Evolutionary conservation across 2,113 vertebrate species (phyloP).

Genomic region (Dasyprocta punctata): DNA sequence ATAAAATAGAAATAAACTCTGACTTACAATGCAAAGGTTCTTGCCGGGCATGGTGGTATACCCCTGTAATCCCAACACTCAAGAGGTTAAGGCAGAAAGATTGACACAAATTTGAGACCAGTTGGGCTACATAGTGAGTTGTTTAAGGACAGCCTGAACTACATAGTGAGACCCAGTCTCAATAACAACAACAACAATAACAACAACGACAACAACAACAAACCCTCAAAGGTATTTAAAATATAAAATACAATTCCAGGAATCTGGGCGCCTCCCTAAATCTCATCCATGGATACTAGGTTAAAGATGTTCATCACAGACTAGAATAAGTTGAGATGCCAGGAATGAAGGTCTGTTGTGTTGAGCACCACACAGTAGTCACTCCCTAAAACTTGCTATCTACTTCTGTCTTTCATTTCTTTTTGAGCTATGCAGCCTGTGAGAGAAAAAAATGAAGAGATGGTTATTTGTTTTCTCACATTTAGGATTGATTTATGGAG

Average conservation of each 20-base stretch:
- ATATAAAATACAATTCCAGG: neutral
- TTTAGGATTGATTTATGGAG: conserved; percentile 53
- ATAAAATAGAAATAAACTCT: neutral
- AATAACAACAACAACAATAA: too few species aligned
- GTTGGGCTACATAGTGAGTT: neutral
- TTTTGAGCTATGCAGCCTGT: conserved; percentile 5
- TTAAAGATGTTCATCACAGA: neutral
- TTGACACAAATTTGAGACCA: neutral
- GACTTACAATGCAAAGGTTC: neutral
- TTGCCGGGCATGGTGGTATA: neutral
- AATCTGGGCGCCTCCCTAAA: neutral
- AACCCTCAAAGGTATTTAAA: neutral
- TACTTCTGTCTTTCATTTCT: neutral
- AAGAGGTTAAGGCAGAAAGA: neutral
- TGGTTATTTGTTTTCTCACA: neutral
- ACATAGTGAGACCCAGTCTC: neutral
- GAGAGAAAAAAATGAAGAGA: neutral
- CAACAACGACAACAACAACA: too few species aligned
- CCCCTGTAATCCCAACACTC: neutral
- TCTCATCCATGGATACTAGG: neutral
- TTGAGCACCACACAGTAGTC: neutral
- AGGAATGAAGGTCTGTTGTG: neutral
- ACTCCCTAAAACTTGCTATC: neutral
- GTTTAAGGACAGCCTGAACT: neutral
- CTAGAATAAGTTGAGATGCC: neutral